Evolutionary conservation across 2,888 invertebrate genomes (phyloP).

Genomic region (Tuta absoluta): DNA sequence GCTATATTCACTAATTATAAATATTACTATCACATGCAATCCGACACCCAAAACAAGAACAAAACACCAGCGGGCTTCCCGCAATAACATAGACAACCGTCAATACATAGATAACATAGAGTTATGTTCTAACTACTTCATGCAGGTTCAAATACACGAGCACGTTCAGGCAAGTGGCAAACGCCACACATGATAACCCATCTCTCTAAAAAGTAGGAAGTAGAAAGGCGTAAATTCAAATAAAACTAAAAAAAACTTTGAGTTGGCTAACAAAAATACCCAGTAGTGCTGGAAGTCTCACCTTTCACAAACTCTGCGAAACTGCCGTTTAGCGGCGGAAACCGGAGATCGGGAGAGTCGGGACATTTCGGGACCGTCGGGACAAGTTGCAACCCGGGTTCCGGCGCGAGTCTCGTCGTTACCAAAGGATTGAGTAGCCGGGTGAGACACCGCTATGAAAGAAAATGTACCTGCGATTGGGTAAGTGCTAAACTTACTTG

Average conservation of each 20-base stretch:
- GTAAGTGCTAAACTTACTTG: no score
- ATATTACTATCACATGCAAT: no score
- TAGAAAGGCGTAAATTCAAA: conserved; percentile 10
- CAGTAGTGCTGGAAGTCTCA: conserved; percentile 36
- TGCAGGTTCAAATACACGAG: no score
- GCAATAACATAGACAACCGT: no score
- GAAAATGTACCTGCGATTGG: no score
- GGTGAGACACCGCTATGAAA: not conserved
- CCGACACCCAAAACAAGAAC: no score
- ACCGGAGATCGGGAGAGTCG: conserved; percentile 45
- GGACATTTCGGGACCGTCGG: conserved; percentile 44
- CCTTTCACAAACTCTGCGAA: conserved; percentile 45
- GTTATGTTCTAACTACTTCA: no score
- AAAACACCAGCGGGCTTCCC: no score
- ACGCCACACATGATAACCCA: no score
- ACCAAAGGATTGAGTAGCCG: not conserved
- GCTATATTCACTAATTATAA: no score
- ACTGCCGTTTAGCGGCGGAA: conserved; percentile 57
- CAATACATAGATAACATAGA: no score
- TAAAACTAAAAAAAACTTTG: conserved; percentile 9
- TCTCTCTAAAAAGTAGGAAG: conserved; percentile 3
- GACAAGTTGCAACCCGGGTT: conserved; percentile 42
- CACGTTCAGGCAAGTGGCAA: no score
- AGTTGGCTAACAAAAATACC: conserved; percentile 29
- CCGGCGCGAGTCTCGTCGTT: conserved; percentile 24